phyloP scores from a whole-genome alignment of 2,888 invertebrate species.

The Thelaira solivaga region DNA sequence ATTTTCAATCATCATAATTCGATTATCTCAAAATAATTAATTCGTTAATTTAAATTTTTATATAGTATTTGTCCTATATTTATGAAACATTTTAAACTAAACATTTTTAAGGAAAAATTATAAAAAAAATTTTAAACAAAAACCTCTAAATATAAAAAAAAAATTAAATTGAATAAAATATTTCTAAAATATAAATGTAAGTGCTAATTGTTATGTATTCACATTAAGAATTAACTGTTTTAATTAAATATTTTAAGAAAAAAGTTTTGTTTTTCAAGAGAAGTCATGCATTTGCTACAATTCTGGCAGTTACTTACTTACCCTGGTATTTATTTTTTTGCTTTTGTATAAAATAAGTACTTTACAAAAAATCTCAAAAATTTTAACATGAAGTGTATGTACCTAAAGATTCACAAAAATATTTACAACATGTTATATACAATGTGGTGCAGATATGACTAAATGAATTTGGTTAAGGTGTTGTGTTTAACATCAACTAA shows the following conservation, averaged over 20 bases:
- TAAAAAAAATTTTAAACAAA: constrained; percentile 25
- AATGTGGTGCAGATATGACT: constrained; percentile 50
- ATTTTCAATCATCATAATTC: constrained; percentile 6
- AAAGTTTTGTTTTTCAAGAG: neutral
- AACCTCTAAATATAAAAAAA: constrained; percentile 24
- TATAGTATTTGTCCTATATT: constrained; percentile 66
- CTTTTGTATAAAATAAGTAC: neutral
- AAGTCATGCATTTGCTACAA: neutral
- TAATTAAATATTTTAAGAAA: neutral
- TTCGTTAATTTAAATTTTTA: constrained; percentile 43
- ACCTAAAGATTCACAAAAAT: neutral
- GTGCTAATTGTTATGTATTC: too few relatives aligned
- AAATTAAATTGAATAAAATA: neutral
- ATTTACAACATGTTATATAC: constrained; percentile 50
- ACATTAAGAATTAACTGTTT: constrained; percentile 1
- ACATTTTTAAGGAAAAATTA: constrained; percentile 29
- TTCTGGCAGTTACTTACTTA: constrained; percentile 14
- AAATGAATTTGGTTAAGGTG: constrained; percentile 2
- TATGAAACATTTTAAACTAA: constrained; percentile 53
- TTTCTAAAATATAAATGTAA: neutral
- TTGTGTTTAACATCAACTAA: constrained; percentile 1
- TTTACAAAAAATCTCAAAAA: constrained; percentile 42
- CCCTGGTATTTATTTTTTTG: neutral
- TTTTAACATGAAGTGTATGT: constrained; percentile 7
- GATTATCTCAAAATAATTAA: constrained; percentile 20